Conservation (phyloP, 35 echinoderm and acorn worm genomes). For the Ptychodera flava region DNA sequence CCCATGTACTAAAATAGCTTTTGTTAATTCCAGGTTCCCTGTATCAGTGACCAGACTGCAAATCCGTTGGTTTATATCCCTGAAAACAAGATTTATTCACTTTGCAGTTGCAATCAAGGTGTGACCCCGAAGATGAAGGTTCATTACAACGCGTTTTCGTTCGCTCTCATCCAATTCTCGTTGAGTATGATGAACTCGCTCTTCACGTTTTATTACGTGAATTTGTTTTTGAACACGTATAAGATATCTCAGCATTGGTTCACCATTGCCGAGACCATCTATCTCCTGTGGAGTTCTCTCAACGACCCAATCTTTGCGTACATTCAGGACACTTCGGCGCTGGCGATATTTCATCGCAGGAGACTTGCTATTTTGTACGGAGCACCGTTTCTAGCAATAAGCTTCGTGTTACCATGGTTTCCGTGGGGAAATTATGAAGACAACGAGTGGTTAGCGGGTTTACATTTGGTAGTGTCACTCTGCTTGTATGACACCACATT, state of each 20-base stretch:
- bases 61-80: too few relatives aligned
- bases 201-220: background rate
- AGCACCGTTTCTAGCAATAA: background rate
- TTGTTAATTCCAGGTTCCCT: too few relatives aligned
- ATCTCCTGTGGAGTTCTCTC: background rate
- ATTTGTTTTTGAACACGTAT: background rate
- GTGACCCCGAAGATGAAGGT: background rate
- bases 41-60: too few relatives aligned
- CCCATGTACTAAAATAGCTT: too few relatives aligned
- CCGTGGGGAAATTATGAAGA: background rate
- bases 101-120: too few relatives aligned
- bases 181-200: background rate
- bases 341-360: background rate
- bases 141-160: background rate
- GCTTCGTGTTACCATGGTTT: background rate
- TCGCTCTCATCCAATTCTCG: background rate
- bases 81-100: too few relatives aligned
- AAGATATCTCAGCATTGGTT: background rate
- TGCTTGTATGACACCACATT: background rate
- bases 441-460: background rate
- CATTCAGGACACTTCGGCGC: background rate
- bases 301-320: background rate
- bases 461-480: background rate
- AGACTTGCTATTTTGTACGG: background rate
- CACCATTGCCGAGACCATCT: background rate